phyloP scores from a whole-genome alignment of 2,888 invertebrate genomes.

The Aethes cnicana region DNA sequence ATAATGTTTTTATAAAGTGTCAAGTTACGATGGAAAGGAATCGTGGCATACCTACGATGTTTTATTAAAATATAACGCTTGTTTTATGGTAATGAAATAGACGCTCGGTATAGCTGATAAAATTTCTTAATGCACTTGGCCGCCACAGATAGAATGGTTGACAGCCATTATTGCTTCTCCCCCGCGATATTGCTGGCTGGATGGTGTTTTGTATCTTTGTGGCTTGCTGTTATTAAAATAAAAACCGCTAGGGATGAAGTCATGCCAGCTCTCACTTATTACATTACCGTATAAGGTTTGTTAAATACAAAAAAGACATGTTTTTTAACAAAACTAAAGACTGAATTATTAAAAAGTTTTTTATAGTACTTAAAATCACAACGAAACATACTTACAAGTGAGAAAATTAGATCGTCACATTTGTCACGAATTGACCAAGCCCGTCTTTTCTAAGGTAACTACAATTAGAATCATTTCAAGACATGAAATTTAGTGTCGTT shows the following conservation, averaged over 20 bases:
- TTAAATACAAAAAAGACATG: no score
- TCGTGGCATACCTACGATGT: slow-evolving; percentile 30
- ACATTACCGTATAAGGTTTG: not conserved
- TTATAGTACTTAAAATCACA: no score
- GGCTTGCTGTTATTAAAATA: slow-evolving; percentile 24
- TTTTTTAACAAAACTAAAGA: no score
- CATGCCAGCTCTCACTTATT: slow-evolving; percentile 6
- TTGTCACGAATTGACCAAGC: no score
- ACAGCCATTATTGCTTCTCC: slow-evolving; percentile 49
- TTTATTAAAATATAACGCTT: slow-evolving; percentile 38
- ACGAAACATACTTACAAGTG: no score
- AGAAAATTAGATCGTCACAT: no score
- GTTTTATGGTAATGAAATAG: slow-evolving; percentile 49
- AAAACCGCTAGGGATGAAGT: slow-evolving; percentile 23
- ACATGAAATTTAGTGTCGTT: no score
- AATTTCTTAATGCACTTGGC: slow-evolving; percentile 53
- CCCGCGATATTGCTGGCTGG: slow-evolving; percentile 38
- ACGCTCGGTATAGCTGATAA: slow-evolving; percentile 44
- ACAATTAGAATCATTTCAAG: no score
- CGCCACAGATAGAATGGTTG: slow-evolving; percentile 50
- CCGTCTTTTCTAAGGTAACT: no score
- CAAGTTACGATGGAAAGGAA: slow-evolving; percentile 30
- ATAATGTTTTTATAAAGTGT: slow-evolving; percentile 29
- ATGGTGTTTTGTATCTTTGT: slow-evolving; percentile 39
- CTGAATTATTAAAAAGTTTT: no score